These are phyloP conservation scores for Aromia moschata DNA, from an alignment of 2,888 invertebrate genomes.

Conservation along the genomic window DNA sequence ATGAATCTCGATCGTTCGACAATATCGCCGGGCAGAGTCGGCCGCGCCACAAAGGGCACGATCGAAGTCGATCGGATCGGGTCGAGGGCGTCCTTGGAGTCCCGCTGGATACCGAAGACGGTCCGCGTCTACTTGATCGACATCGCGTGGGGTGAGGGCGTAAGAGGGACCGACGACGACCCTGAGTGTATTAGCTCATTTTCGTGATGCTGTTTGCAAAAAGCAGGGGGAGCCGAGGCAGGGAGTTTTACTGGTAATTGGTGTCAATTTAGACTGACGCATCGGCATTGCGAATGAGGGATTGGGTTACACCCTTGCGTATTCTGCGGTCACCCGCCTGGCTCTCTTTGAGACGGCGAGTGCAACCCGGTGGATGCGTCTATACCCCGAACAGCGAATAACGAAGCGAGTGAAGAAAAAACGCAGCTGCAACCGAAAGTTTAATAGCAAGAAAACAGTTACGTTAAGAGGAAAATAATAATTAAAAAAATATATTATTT, in stretches of 20 bases:
- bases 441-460: too few species aligned
- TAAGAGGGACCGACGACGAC: slow-evolving; percentile 34
- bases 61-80: slow-evolving; percentile 17
- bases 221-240: slow-evolving; percentile 56
- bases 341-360: slow-evolving; percentile 43
- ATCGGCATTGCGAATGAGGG: slow-evolving; percentile 64
- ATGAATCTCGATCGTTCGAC: slow-evolving; percentile 28
- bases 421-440: slow-evolving; percentile 15
- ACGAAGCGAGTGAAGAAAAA: too few species aligned
- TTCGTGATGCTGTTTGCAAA: slow-evolving; percentile 63
- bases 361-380: too few species aligned
- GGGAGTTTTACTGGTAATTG: slow-evolving; percentile 72
- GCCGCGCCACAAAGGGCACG: slow-evolving; percentile 7
- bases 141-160: slow-evolving; percentile 24
- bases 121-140: slow-evolving; percentile 40
- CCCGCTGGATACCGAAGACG: slow-evolving; percentile 24
- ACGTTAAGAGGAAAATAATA: too few species aligned
- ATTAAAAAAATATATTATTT: too few species aligned
- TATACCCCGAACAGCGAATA: too few species aligned
- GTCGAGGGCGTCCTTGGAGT: not conserved
- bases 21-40: slow-evolving; percentile 14
- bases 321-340: slow-evolving; percentile 50
- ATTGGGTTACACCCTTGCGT: slow-evolving; percentile 61
- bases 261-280: slow-evolving; percentile 73
- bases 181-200: slow-evolving; percentile 63